Evolutionary conservation across 2,113 vertebrate genomes (phyloP).

Genomic region (Malurus alboscapulatus): DNA sequence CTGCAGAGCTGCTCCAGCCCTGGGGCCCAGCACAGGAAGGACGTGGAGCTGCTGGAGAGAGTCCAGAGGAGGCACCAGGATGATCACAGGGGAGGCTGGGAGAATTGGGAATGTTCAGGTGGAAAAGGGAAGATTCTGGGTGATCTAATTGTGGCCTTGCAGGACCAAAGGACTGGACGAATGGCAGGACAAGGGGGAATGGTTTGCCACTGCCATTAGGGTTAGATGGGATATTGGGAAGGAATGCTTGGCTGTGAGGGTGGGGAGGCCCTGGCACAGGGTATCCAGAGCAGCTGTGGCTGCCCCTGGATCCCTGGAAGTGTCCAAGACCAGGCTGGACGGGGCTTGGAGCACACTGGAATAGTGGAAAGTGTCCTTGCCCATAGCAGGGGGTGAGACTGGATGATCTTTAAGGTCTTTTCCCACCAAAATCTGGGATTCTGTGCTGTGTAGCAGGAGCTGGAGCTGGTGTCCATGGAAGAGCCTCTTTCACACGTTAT

Average conservation of each 20-base stretch:
- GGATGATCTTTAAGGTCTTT: neutral
- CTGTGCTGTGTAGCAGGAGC: neutral
- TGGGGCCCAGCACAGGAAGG: neutral
- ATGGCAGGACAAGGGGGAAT: neutral
- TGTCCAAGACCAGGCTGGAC: rapidly evolving
- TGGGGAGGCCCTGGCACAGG: neutral
- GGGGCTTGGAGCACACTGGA: rapidly evolving
- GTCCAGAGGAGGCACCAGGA: neutral
- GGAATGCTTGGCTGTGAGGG: neutral
- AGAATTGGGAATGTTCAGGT: neutral
- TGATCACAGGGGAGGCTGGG: neutral
- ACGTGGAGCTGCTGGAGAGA: neutral
- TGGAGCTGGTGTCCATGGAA: neutral
- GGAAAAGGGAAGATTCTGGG: neutral
- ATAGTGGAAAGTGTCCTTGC: neutral
- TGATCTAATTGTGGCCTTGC: neutral
- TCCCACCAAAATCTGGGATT: neutral
- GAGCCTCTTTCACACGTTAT: neutral
- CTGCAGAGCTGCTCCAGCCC: neutral
- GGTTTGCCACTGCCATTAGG: neutral
- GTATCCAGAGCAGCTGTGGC: neutral
- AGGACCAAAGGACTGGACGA: neutral
- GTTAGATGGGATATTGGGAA: neutral
- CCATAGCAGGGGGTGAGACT: rapidly evolving
- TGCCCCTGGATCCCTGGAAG: neutral